Conservation (phyloP, 2,113 vertebrate genomes). For the Cygnus buccinator region DNA sequence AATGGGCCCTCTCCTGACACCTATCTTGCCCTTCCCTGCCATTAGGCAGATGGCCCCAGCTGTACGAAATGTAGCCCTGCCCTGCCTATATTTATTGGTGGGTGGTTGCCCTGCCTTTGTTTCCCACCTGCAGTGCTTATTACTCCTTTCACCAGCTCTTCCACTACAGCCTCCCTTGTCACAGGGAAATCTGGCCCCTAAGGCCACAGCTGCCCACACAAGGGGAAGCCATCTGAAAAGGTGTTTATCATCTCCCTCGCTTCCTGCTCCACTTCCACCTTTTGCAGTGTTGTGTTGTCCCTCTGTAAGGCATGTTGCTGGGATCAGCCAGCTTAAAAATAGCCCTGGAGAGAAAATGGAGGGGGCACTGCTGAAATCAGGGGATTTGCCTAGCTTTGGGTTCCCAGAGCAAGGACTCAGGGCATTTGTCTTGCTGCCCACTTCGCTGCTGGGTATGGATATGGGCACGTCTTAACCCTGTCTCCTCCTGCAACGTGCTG, state of each 20-base stretch:
- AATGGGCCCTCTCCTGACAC: background rate
- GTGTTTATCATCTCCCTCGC: background rate
- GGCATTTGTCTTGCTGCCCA: background rate
- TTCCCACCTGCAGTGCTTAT: constrained; percentile 23
- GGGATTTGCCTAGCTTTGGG: background rate
- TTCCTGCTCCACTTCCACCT: background rate
- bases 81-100: constrained; percentile 8
- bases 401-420: background rate
- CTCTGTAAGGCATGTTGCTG: accelerated
- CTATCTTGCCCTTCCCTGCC: background rate
- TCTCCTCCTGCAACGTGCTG: background rate
- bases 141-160: background rate
- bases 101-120: background rate
- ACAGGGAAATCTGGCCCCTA: background rate
- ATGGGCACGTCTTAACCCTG: background rate
- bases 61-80: background rate
- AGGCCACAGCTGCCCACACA: background rate
- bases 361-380: background rate
- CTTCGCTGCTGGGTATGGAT: background rate
- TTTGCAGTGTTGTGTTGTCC: background rate
- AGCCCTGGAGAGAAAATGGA: background rate
- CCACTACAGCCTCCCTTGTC: background rate
- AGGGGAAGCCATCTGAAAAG: background rate
- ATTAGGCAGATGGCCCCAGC: constrained; percentile 17
- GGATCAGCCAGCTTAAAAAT: background rate